Percentiles rank a stretch among this genome's conserved stretches.
phyloP scores from a whole-genome alignment of 2,888 invertebrate genomes.

The Rotaria magnacalcarata region DNA sequence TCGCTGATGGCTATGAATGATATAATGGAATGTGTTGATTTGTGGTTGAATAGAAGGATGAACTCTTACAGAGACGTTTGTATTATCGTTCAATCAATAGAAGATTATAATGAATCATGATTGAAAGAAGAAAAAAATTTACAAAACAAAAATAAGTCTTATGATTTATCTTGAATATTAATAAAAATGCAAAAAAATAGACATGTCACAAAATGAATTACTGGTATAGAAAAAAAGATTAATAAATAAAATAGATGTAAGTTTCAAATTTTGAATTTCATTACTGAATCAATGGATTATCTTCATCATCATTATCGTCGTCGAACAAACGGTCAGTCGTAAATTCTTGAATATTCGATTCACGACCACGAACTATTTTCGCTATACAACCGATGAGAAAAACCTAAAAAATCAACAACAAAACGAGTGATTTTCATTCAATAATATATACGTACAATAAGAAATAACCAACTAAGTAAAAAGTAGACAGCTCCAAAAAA shows the following conservation, averaged over 20 bases:
- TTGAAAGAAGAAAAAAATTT: background rate
- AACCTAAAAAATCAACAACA: background rate
- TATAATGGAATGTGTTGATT: background rate
- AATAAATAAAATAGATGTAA: background rate
- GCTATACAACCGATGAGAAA: background rate
- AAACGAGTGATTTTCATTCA: background rate
- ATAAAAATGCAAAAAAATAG: background rate
- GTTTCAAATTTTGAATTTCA: background rate
- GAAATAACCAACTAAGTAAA: slow-evolving; percentile 59
- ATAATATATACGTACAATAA: slow-evolving; percentile 51
- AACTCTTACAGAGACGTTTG: background rate
- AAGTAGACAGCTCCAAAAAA: slow-evolving; percentile 60
- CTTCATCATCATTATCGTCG: background rate
- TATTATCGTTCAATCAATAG: background rate
- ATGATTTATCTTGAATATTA: background rate
- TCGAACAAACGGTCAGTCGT: background rate
- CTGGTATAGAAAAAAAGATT: background rate
- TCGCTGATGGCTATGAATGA: background rate
- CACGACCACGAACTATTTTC: background rate
- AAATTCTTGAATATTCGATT: slow-evolving; percentile 29
- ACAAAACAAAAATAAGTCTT: background rate
- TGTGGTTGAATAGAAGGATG: background rate
- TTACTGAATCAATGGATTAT: background rate
- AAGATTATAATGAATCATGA: background rate
- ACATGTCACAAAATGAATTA: background rate